phyloP scores from a whole-genome alignment of 2,113 vertebrate genomes.

The Daphoenositta chrysoptera region DNA sequence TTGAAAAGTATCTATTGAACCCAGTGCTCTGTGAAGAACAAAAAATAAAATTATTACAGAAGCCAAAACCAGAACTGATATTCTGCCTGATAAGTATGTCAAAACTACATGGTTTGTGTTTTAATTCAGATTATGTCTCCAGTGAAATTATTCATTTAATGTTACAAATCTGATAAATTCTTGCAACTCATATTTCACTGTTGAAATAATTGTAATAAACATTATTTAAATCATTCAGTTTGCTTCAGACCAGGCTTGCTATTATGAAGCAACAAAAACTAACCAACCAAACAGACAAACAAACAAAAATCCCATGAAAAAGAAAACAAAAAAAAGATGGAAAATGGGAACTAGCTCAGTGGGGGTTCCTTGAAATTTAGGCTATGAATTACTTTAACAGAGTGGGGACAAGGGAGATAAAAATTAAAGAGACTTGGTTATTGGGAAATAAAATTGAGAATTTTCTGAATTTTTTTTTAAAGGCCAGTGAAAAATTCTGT shows the following conservation, averaged over 20 bases:
- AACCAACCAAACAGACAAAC: neutral
- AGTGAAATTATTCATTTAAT: neutral
- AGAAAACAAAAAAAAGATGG: accelerated
- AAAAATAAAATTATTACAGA: neutral
- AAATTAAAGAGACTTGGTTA: neutral
- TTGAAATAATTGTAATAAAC: neutral
- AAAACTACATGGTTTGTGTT: neutral
- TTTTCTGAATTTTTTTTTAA: neutral
- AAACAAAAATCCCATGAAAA: neutral
- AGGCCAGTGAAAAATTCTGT: neutral
- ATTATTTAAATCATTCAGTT: neutral
- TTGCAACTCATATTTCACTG: neutral
- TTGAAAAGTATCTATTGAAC: neutral
- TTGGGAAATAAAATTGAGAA: neutral
- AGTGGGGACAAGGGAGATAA: neutral
- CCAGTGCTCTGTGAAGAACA: neutral
- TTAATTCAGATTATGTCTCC: neutral
- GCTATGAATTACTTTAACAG: neutral
- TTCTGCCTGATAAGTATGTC: neutral
- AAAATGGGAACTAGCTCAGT: neutral
- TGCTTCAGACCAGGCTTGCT: neutral
- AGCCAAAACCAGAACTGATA: neutral
- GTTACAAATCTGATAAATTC: neutral
- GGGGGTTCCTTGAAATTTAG: accelerated
- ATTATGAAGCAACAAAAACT: neutral